Evolutionary conservation across 2,113 vertebrate species (phyloP), one percentile per base, ranked within the genome.

Genomic region (Eclectus roratus): DNA sequence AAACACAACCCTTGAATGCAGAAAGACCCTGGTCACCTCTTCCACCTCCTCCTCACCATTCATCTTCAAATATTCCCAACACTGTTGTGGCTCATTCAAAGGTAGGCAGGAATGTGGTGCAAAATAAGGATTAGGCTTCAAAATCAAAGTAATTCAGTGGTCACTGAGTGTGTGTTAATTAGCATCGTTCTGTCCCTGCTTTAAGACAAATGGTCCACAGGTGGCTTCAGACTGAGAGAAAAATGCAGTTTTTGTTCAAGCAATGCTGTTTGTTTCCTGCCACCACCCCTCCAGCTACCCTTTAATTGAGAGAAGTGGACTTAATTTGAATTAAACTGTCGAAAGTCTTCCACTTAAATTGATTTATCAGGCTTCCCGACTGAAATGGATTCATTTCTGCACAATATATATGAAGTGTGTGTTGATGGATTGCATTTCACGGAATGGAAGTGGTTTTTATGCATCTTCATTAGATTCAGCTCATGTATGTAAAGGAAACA

Each of bases 311-410:
- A 94, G 96, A 98, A 98, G 94, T 97, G 94, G 96, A 97, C 96
- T 97, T 98, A 97, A 98, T 98, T 97, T 97, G 97, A 97, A 98
- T 98, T 98, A 98, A 97, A 97, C 91, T 98, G 96, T 97, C 96
- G 98, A 97, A 98, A 97, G 95, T 95, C 89, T 97, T 97, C 97
- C 85, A 96, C 96, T 98, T 97, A 97, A 96, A 97, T 97, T 98
- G 97, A 98, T 98, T 93, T 93, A 96, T 97, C 93, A 93, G 93
- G 93, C 94, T 97, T 69, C 83, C 65, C 9, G 28, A 77, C 71
- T 94, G 96, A 97, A 98, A 97, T 90, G 85, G 95, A 97, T 97
- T 97, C 74, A 97, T 97, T 98, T 96, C 76, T 96, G 94, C 91
- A 79, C 86, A 91, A 92, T 94, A 94, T 92, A 71, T 96, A 86